Evolutionary conservation across 2,113 vertebrate species (phyloP).

Genomic region (Chlamydotis undulata): DNA sequence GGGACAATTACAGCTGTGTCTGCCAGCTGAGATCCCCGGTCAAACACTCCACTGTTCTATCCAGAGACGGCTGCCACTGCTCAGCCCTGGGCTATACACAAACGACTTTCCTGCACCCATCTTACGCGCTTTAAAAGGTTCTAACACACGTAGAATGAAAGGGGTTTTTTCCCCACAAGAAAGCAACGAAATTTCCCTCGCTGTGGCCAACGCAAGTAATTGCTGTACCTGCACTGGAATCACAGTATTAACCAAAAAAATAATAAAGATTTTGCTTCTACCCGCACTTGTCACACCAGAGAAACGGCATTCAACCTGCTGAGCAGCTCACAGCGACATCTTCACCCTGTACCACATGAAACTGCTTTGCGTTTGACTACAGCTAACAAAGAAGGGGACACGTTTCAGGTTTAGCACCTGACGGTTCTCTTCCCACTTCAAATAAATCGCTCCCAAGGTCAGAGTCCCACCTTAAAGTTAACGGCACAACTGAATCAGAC

Average conservation of each 20-base stretch:
- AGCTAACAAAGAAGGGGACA: accelerated
- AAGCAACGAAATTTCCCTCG: neutral
- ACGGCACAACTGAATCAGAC: accelerated
- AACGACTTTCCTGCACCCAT: neutral
- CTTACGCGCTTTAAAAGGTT: neutral
- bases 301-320: neutral
- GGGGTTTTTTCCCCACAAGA: neutral
- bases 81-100: neutral
- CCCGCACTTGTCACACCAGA: neutral
- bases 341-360: no score
- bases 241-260: neutral
- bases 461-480: neutral
- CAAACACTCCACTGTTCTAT: neutral
- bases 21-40: neutral
- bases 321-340: neutral
- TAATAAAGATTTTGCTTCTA: accelerated
- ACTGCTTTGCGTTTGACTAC: neutral
- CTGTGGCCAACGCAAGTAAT: accelerated
- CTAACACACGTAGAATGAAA: neutral
- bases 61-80: neutral
- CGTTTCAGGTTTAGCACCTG: neutral
- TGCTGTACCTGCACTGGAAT: neutral
- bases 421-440: neutral
- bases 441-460: neutral
- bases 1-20: neutral